Conservation (phyloP, 2,888 invertebrate species). For the Eulithis prunata region DNA sequence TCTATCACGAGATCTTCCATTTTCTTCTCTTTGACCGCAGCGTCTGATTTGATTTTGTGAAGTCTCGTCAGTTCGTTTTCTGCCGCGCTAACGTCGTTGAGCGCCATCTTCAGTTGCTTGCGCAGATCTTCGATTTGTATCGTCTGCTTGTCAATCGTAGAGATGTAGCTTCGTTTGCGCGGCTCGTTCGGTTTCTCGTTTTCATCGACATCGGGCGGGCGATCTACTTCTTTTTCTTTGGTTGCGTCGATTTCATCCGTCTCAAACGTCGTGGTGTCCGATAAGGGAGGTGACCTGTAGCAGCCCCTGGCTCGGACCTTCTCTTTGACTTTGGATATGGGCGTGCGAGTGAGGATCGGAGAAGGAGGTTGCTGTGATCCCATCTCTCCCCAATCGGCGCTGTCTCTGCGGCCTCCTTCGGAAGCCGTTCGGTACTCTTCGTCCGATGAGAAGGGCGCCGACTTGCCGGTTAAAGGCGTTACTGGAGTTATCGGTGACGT, state of each 20-base stretch:
- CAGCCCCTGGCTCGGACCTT: conserved; percentile 83
- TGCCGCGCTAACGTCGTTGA: conserved; percentile 86
- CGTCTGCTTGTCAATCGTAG: conserved; percentile 86
- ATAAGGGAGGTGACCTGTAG: conserved; percentile 79
- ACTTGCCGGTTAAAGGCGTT: conserved; percentile 87
- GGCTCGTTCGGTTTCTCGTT: conserved; percentile 78
- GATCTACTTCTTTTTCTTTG: conserved; percentile 72
- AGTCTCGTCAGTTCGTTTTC: conserved; percentile 90
- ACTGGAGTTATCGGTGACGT: conserved; percentile 83
- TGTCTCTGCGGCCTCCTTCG: conserved; percentile 91
- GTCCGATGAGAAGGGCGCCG: conserved; percentile 91
- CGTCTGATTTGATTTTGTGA: conserved; percentile 88
- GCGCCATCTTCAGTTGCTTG: conserved; percentile 86
- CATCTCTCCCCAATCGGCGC: conserved; percentile 92
- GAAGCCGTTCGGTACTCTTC: conserved; percentile 95
- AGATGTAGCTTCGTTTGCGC: conserved; percentile 80
- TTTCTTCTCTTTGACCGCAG: conserved; percentile 88
- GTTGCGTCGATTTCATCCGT: conserved; percentile 82
- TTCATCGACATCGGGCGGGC: conserved; percentile 68
- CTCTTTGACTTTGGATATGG: conserved; percentile 81
- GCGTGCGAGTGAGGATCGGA: conserved; percentile 85
- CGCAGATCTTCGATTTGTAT: conserved; percentile 89
- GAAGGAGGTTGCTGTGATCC: conserved; percentile 81
- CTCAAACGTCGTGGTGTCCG: conserved; percentile 84
- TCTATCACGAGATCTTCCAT: conserved; percentile 90